A percentile compares a stretch with the other conserved stretches of the same genome.
Evolutionary conservation across 2,888 invertebrate genomes (phyloP).

Genomic region (Brenthis ino): DNA sequence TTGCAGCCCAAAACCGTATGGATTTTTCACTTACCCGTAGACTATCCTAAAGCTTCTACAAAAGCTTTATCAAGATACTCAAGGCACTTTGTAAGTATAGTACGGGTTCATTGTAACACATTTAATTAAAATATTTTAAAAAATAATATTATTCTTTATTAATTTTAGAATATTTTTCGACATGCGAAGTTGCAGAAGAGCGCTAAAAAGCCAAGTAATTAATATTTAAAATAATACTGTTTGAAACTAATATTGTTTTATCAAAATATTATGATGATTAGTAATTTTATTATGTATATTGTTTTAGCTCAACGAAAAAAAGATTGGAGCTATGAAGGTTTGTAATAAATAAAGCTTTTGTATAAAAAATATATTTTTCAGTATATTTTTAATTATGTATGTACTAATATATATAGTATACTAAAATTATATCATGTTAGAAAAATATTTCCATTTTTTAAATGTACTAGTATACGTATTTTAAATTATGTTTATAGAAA

Average conservation of each 20-base stretch:
- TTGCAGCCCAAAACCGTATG: slow-evolving; percentile 66
- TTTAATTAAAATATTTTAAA: background rate
- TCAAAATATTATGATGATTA: background rate
- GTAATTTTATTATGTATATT: background rate
- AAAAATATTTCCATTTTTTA: too few species aligned
- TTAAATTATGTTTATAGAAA: too few species aligned
- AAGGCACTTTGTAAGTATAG: slow-evolving; percentile 45
- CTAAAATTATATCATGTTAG: too few species aligned
- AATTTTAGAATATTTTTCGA: slow-evolving; percentile 24
- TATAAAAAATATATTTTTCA: too few species aligned
- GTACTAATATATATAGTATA: too few species aligned
- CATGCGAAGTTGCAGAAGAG: background rate
- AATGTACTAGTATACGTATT: too few species aligned
- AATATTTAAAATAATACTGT: background rate
- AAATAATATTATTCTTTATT: background rate
- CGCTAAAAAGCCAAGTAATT: slow-evolving; percentile 17
- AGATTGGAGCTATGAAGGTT: slow-evolving; percentile 48
- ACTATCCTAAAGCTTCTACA: slow-evolving; percentile 41
- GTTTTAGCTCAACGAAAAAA: slow-evolving; percentile 9
- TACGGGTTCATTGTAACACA: background rate
- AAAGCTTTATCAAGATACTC: slow-evolving; percentile 22
- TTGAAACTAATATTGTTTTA: background rate
- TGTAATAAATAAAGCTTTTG: background rate
- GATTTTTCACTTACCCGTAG: slow-evolving; percentile 62
- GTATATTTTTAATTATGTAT: too few species aligned